Base-by-base conservation (phyloP, 2,113 vertebrate species). In the Phoenicopterus ruber region DNA sequence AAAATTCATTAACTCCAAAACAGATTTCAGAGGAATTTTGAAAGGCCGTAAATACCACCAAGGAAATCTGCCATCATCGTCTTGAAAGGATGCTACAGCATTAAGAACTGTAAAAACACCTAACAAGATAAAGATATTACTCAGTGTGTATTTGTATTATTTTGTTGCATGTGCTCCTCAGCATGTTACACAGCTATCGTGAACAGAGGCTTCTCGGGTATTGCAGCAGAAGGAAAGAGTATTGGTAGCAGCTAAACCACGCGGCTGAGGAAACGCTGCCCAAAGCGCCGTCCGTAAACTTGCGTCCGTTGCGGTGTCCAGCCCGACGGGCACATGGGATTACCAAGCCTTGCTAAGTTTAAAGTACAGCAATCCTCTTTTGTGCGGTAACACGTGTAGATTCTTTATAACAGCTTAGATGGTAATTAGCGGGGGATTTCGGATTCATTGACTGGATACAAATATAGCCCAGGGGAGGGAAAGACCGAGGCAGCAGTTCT, bases 321-420 rank as follows among this genome's bases (percentile, higher is more conserved):
- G 93, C 36, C 22, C 77, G 25, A 31, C 3, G 1, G 1, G 69
- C 46, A 90, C 86, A 57, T 3, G 13, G 81, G 94, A 95, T 96
- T 97, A 96, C 11, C 92, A 63, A 96, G 88, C 77, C 52, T 96
- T 96, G 87, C 88, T 95, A 93, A 94, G 67, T 92, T 77, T 88
- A 96, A 97, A 92, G 87, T 81, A 50, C 46, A 59, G 61, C 95
- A 85, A 96, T 95, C 97, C 94, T 97, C 94, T 97, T 97, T 80
- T 16, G 18, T 50, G 93, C 91, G 44, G 70, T 88, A 92, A 96
- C 93, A 91, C 42, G 59, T 88, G 52, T 96, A 57, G 82, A 67
- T 96, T 90, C 94, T 44, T 87, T 91, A 91, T 91, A 93, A 94
- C 73, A 96, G 86, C 92, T 96, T 96, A 94, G 92, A 96, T 95